A percentile compares a stretch with the other conserved stretches of the same genome.
These are phyloP conservation scores for Heterodera filipjevi DNA, from an alignment of 2,888 invertebrate genomes.

Conservation along the genomic window DNA sequence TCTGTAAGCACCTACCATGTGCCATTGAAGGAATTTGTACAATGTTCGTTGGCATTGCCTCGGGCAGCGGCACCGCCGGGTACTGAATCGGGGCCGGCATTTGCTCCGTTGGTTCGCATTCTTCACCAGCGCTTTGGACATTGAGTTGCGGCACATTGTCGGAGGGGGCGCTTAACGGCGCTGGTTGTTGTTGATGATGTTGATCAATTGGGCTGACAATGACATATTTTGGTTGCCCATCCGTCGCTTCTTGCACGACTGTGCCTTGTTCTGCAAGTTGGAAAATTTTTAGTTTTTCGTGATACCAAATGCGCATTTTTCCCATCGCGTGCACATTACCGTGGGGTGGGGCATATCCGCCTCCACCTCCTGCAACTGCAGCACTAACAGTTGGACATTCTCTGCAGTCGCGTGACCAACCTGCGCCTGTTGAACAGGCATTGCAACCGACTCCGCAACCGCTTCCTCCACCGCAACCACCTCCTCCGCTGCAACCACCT, in stretches of 20 bases:
- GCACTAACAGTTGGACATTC: neutral
- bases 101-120: neutral
- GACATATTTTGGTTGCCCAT: conserved; percentile 36
- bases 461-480: conserved; percentile 10
- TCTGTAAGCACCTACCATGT: no score
- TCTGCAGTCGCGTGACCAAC: neutral
- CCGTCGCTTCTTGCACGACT: neutral
- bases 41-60: neutral
- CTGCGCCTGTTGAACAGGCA: neutral
- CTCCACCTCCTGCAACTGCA: neutral
- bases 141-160: neutral
- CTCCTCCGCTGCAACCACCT: neutral
- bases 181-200: neutral
- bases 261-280: neutral
- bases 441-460: neutral
- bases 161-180: neutral
- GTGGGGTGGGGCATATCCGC: neutral
- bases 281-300: neutral
- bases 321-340: neutral
- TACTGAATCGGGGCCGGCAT: neutral
- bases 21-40: neutral
- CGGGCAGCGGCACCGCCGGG: conserved; percentile 7
- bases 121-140: conserved; percentile 1
- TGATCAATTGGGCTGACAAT: conserved; percentile 43
- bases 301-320: neutral